Evolutionary conservation across 2,797 vertebrate genomes (phyloP), one percentile per base, ranked within the genome.

Genomic region (Anguilla anguilla): DNA sequence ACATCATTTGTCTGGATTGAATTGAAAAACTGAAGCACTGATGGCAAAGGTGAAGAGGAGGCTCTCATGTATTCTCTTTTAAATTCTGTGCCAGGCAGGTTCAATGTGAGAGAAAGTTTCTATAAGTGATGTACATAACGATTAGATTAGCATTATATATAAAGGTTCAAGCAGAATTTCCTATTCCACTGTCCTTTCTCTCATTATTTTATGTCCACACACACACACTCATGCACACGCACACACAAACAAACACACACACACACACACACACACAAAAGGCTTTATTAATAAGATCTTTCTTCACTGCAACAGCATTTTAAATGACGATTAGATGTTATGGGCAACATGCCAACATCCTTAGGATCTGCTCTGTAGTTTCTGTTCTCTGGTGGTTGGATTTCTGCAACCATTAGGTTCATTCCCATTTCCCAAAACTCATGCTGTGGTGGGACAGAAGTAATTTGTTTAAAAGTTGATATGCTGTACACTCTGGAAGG

Each of bases 201-300:
- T 85, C 35, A 84, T 61, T 46, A 69, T 87, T 19, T 81, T 49
- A 53, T 46, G 35, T 79, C 69, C 84, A 35, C 25, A 81, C 43
- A 57, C 46, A 35, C 77, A 72, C 74, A 81, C 51, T n/a, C 51
- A 35, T 15, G 22, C 49, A 55, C 84, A 57, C 85, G 74, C 67
- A 77, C 86, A 64, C 19, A 61, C 55, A 39, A 74, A 59, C 49
- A 74, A 67, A 35, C 79, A 31, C 43, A 22, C 59, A 57, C 83
- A 64, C 79, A 25, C 53, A 84, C 82, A 79, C 11, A 82, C 39
- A 57, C 77, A 81, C 28, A 86, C 69, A 77, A 43, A 49, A 55
- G 39, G 85, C 43, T 59, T 55, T 85, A 55, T 90, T 90, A 90
- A 90, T 85, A 64, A 85, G 67, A 83, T 86, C 85, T 74, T 87